phyloP scores from a whole-genome alignment of 2,888 invertebrate genomes.

The Cabera pusaria region DNA sequence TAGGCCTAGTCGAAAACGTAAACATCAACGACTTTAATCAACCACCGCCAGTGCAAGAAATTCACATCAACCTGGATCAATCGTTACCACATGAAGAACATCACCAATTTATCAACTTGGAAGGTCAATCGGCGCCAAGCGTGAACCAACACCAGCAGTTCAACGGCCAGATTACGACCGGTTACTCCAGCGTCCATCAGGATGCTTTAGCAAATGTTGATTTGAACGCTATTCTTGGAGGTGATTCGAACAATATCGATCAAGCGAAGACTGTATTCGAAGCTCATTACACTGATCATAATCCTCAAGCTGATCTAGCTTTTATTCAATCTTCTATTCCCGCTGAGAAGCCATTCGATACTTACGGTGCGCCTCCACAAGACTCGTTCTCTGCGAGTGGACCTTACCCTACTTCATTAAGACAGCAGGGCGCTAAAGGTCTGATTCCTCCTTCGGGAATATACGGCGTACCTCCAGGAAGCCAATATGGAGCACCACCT shows the following conservation, averaged over 20 bases:
- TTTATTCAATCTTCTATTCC: constrained; percentile 39
- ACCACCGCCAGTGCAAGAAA: constrained; percentile 55
- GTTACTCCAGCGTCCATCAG: constrained; percentile 72
- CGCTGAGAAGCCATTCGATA: constrained; percentile 51
- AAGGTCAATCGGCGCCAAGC: constrained; percentile 24
- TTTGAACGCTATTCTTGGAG: constrained; percentile 68
- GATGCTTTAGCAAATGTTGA: constrained; percentile 72
- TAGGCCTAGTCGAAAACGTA: constrained; percentile 43
- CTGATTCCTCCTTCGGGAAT: constrained; percentile 84
- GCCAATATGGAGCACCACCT: constrained; percentile 72
- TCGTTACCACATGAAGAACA: constrained; percentile 40
- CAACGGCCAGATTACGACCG: constrained; percentile 60
- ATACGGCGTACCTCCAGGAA: constrained; percentile 84
- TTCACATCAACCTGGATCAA: constrained; percentile 55
- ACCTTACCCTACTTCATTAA: constrained; percentile 56
- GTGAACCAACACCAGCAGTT: constrained; percentile 44
- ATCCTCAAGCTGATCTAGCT: constrained; percentile 43
- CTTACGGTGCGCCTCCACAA: constrained; percentile 67
- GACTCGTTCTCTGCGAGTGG: constrained; percentile 72
- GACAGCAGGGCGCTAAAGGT: constrained; percentile 77
- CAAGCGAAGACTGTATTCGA: constrained; percentile 78
- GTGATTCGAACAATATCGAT: constrained; percentile 74
- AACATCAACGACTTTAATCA: constrained; percentile 56
- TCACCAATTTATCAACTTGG: constrained; percentile 25
- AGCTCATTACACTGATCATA: constrained; percentile 73